Evolutionary conservation across 2,113 vertebrate genomes (phyloP).

Genomic region (Malurus elegans): DNA sequence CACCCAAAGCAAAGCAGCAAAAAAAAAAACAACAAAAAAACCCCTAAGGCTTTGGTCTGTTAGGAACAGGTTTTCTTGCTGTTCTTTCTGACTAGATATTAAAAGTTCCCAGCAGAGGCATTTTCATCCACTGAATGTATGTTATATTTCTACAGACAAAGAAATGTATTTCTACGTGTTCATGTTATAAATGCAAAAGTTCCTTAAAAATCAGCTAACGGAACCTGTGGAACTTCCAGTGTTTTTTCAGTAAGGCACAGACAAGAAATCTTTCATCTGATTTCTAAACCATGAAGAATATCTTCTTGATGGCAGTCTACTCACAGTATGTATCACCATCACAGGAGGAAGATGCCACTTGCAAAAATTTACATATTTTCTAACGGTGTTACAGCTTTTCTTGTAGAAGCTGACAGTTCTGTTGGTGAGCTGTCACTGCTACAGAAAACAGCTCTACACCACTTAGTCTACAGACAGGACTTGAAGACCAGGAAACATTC

Average conservation of each 20-base stretch:
- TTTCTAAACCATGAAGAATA: background rate
- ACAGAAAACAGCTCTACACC: background rate
- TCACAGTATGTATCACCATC: background rate
- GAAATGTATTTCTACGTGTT: background rate
- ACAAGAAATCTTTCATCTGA: background rate
- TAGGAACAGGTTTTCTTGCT: background rate
- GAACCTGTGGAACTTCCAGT: background rate
- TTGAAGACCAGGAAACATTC: background rate
- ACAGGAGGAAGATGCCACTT: background rate
- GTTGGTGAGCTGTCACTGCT: background rate
- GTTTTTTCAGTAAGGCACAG: background rate
- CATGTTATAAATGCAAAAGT: background rate
- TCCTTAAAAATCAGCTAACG: background rate
- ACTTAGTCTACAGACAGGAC: background rate
- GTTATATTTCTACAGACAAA: background rate
- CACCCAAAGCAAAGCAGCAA: background rate
- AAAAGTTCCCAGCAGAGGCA: background rate
- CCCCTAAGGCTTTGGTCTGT: background rate
- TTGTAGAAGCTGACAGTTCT: background rate
- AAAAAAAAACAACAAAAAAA: background rate
- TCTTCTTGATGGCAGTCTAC: background rate
- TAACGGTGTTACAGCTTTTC: background rate
- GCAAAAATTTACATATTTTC: slow-evolving; percentile 11
- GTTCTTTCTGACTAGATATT: background rate
- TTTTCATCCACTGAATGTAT: background rate